Evolutionary conservation across 2,797 vertebrate genomes (phyloP), one percentile per base, ranked within the genome.

Genomic region (Pipistrellus nathusii): DNA sequence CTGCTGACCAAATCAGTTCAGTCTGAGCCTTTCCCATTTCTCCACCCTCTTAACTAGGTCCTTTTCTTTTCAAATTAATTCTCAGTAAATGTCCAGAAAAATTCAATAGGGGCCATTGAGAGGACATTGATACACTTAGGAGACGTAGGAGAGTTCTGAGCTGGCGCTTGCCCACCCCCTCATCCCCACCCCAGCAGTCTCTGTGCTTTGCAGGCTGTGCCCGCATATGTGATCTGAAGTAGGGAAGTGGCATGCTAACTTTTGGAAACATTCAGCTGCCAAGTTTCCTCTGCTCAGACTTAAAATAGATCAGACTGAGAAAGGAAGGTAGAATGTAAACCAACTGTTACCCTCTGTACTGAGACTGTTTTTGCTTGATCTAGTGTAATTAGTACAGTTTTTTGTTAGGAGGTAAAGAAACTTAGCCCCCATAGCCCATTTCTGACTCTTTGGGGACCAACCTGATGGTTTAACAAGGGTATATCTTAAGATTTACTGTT

Each of bases 231-330:
- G 59, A 93, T 94, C 85, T 97, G 97, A 96, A 97, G 97, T 97
- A 96, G 97, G 98, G 97, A 98, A 98, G 97, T 97, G 97, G 96
- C 95, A 90, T 93, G 96, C 97, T 97, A 98, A 98, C 97, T 98
- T 98, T 98, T 96, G 97, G 97, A 98, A 98, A 98, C 97, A 96
- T 97, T 96, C 96, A 95, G 96, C 98, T 98, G 98, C 98, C 98
- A 98, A 98, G 98, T 97, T 98, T 98, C 97, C 98, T 98, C 96
- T 97, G 97, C 97, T 96, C 93, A 97, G 93, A 94, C 98, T 98
- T 98, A 98, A 98, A 98, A 98, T 98, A 98, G 98, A 96, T 91
- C 97, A 97, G 98, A 97, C 98, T 98, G 97, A 98, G 98, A 98
- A 98, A 98, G 98, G 98, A 98, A 98, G 97, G 97, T 96, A 97